Evolutionary conservation across 2,113 vertebrate genomes (phyloP).

Genomic region (Thymallus thymallus): DNA sequence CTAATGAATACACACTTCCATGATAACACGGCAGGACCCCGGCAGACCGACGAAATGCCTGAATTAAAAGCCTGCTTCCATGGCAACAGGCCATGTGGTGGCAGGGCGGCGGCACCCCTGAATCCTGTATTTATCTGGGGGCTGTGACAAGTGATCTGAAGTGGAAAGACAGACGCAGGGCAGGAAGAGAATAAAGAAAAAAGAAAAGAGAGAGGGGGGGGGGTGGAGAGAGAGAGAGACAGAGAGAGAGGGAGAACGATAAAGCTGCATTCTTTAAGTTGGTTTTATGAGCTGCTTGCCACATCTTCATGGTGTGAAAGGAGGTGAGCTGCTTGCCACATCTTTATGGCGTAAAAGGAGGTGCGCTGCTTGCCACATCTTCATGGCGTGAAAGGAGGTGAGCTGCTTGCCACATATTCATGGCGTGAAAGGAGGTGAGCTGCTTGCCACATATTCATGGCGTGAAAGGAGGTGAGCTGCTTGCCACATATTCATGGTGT

Average conservation of each 20-base stretch:
- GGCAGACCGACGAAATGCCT: conserved; percentile 63
- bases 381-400: too few relatives aligned
- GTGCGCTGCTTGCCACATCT: too few relatives aligned
- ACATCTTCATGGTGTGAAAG: too few relatives aligned
- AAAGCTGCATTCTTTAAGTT: conserved; percentile 56
- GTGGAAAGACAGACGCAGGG: conserved; percentile 44
- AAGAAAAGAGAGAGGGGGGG: too few relatives aligned
- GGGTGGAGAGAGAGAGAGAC: conserved; percentile 31
- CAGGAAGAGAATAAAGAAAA: background rate
- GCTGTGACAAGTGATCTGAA: conserved; percentile 62
- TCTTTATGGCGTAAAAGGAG: too few relatives aligned
- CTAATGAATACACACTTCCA: conserved; percentile 16
- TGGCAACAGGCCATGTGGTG: conserved; percentile 57
- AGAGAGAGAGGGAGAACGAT: conserved; percentile 39
- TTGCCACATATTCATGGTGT: too few relatives aligned
- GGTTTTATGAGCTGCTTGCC: conserved; percentile 58
- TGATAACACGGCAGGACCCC: conserved; percentile 71
- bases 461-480: too few relatives aligned
- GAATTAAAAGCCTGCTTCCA: conserved; percentile 70
- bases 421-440: too few relatives aligned
- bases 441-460: too few relatives aligned
- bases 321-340: too few relatives aligned
- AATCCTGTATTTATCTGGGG: conserved; percentile 65
- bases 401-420: too few relatives aligned
- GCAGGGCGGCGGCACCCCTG: conserved; percentile 65